Percentiles rank a stretch among this genome's conserved stretches.
These are phyloP conservation scores for Bubo scandiacus DNA, from an alignment of 2,113 vertebrate genomes.

Conservation along the genomic window DNA sequence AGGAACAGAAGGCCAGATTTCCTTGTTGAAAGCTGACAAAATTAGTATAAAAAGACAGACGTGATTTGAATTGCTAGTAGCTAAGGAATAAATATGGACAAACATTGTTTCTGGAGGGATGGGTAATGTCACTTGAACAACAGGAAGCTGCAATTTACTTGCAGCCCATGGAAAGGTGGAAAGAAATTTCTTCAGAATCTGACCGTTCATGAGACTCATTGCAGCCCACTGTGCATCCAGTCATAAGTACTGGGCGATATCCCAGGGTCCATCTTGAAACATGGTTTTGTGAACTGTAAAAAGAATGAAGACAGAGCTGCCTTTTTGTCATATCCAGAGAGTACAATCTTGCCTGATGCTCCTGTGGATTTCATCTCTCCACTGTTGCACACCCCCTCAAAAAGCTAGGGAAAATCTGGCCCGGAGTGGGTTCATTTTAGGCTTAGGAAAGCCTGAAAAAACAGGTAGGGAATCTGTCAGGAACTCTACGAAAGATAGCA, in stretches of 20 bases:
- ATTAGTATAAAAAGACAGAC: slow-evolving; percentile 25
- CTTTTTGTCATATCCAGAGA: neutral
- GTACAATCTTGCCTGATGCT: neutral
- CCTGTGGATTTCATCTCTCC: neutral
- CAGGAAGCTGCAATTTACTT: neutral
- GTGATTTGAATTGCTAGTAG: neutral
- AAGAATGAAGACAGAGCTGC: neutral
- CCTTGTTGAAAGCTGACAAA: neutral
- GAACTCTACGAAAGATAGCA: neutral
- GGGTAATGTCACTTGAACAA: neutral
- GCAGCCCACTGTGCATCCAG: neutral
- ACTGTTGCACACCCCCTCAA: fast-evolving
- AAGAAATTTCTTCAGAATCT: neutral
- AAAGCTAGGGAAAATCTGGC: neutral
- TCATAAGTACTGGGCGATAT: neutral
- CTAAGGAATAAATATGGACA: neutral
- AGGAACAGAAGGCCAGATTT: neutral
- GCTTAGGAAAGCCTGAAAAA: neutral
- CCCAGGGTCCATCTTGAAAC: neutral
- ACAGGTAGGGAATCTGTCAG: neutral
- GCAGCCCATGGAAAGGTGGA: neutral
- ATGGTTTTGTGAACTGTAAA: neutral
- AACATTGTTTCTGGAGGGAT: neutral
- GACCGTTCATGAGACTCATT: neutral
- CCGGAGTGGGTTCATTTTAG: neutral